Conservation (phyloP, 2,797 vertebrate species). For the Merluccius polli region DNA sequence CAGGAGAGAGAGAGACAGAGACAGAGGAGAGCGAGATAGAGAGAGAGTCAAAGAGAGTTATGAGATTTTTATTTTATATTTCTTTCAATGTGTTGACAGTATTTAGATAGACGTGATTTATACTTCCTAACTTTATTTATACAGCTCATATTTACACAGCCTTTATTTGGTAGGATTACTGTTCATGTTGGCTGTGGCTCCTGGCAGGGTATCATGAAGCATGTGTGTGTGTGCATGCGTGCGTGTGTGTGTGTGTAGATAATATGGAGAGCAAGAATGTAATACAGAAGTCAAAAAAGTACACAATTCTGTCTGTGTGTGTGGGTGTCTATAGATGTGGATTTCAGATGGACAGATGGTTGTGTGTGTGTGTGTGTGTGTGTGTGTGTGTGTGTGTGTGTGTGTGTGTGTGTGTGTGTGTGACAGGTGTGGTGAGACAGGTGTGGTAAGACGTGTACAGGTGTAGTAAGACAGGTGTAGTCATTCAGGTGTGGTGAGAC, state of each 20-base stretch:
- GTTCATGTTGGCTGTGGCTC: neutral
- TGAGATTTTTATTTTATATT: too few species aligned
- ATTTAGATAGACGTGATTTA: neutral
- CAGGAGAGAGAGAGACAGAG: too few species aligned
- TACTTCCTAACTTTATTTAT: neutral
- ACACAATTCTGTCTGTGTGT: neutral
- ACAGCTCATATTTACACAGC: neutral
- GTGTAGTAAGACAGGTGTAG: too few species aligned
- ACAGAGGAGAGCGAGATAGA: too few species aligned
- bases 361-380: too few species aligned
- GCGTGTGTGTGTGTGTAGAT: slow-evolving; percentile 1
- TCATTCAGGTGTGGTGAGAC: too few species aligned
- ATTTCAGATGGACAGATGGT: too few species aligned
- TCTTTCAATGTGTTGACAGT: neutral
- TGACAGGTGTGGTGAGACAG: neutral
- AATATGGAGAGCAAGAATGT: too few species aligned
- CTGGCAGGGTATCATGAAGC: neutral
- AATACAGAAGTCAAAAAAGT: too few species aligned
- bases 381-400: too few species aligned
- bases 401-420: neutral
- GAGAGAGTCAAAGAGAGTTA: too few species aligned
- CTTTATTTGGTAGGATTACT: neutral
- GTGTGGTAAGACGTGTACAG: neutral
- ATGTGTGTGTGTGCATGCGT: neutral
- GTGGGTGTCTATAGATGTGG: neutral